Percentiles rank a stretch among this genome's conserved stretches.
Evolutionary conservation across 2,797 vertebrate genomes (phyloP).

Genomic region (Siniperca obscura): DNA sequence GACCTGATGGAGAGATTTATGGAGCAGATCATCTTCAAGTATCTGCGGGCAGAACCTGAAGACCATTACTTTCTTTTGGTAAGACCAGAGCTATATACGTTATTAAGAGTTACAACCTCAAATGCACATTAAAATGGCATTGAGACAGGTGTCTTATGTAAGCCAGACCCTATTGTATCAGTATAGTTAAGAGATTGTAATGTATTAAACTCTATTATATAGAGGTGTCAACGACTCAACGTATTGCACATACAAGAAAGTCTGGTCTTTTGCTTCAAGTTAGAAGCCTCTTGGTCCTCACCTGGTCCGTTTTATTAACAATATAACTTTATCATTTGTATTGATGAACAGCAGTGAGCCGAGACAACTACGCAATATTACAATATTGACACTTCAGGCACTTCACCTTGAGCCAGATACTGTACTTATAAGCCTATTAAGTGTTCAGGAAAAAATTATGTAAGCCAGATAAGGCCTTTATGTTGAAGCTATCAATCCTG

Average conservation of each 20-base stretch:
- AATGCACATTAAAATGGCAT: not conserved
- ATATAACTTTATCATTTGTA: too few species aligned
- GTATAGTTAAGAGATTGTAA: too few species aligned
- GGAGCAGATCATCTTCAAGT: conserved; percentile 99
- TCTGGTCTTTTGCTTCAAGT: too few species aligned
- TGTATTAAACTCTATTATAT: too few species aligned
- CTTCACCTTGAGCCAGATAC: not conserved
- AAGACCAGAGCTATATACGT: conserved; percentile 38
- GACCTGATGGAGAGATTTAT: conserved; percentile 98
- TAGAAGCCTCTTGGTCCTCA: too few species aligned
- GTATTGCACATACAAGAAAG: too few species aligned
- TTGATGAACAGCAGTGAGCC: not conserved
- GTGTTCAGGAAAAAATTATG: too few species aligned
- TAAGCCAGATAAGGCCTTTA: too few species aligned
- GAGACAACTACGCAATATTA: not conserved
- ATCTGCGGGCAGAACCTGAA: conserved; percentile 97
- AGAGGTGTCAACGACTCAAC: too few species aligned
- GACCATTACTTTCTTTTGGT: conserved; percentile 98
- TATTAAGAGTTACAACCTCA: not conserved
- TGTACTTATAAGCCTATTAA: not conserved
- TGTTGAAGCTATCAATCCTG: not conserved
- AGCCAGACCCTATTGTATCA: too few species aligned
- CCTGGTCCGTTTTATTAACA: too few species aligned
- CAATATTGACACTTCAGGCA: not conserved
- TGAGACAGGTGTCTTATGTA: too few species aligned